Conservation (phyloP, 2,888 invertebrate species). For the Deilephila elpenor region DNA sequence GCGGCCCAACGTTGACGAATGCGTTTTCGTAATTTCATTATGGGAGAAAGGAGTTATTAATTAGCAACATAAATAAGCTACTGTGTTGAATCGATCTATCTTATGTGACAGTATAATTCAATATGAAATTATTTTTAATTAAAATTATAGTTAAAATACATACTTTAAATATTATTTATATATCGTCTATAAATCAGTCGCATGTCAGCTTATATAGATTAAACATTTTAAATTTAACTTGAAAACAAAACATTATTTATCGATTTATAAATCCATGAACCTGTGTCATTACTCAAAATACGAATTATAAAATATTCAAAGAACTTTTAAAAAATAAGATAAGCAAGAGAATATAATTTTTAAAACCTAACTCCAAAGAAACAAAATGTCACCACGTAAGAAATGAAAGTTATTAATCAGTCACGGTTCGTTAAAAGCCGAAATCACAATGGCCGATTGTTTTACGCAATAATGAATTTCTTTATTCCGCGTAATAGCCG, state of each 20-base stretch:
- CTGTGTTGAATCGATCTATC: neutral
- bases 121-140: neutral
- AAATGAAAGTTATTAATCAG: conserved; percentile 29
- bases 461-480: conserved; percentile 38
- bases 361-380: neutral
- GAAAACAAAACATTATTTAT: no score
- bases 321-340: neutral
- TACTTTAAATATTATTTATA: neutral
- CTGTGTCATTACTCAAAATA: no score
- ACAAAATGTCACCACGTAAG: conserved; percentile 10
- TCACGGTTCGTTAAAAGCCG: conserved; percentile 28
- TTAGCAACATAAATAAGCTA: conserved; percentile 5
- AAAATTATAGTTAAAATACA: neutral
- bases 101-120: neutral
- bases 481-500: conserved; percentile 40
- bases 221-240: no score
- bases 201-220: no score
- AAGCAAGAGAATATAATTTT: neutral
- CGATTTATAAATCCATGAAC: no score
- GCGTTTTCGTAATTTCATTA: conserved; percentile 11
- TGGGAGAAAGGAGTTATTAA: conserved; percentile 13
- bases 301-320: neutral
- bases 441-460: conserved; percentile 35
- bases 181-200: neutral
- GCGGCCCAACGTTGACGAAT: conserved; percentile 17